Base-by-base conservation (phyloP, 2,888 invertebrate genomes). In the Mimachlamys varia region DNA sequence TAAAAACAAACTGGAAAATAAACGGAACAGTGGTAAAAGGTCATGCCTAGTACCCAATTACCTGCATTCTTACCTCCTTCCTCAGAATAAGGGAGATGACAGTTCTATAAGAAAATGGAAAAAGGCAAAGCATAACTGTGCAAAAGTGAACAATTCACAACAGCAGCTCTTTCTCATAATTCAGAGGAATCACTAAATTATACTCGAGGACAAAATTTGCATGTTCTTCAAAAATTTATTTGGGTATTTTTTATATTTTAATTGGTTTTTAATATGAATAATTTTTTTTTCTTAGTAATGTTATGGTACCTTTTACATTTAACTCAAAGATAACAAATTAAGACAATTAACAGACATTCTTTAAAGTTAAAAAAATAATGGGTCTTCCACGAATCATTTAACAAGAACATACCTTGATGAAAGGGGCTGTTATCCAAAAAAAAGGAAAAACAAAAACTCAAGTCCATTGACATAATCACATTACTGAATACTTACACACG, bases 41-140 rank as follows among this genome's bases (percentile, higher is more conserved):
- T 62, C 89, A 58, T 58, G 58, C 44, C 89, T 62, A 62, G 62
- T 37, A 89, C 58, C 38, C 33, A 27, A 89, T 89, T 37, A 76
- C 27, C 76, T 76, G 76, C 76, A 33, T 27, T 76, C 76, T 76
- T 76, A 76, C 76, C 76, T 76, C 76, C 76, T 76, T 76, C 76
- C 76, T 76, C 76, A 76, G 76, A 33, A 33, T 76, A 76, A 76
- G 76, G 76, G 76, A 76, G 76, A 33, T 76, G 76, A 76, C 76
- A 33, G 76, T 27, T 76, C 76, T 76, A 76, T 76, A 76, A 76
- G 76, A 76, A 76, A 76, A 76, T 76, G 76, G 76, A 76, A 76
- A 76, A 76, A 76, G 76, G 76, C 76, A 76, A 76, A 27, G 76
- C 76, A 76, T 76, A 76, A 76, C 76, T 22, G 76, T 76, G 76